Conservation (phyloP, 2,888 invertebrate species). For the Aporophyla lueneburgensis region DNA sequence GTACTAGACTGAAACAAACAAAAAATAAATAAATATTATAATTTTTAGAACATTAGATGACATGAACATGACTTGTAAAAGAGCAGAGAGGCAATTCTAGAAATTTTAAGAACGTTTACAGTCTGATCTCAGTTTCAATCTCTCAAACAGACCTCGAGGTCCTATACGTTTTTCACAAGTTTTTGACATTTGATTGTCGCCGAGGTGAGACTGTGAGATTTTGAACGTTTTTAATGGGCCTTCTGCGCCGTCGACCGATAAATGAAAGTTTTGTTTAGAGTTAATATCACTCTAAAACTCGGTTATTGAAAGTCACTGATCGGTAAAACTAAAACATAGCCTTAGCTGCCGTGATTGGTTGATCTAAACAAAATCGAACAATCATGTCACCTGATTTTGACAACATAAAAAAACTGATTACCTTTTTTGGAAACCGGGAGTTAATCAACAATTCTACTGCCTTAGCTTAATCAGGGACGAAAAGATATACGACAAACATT, state of each 20-base stretch:
- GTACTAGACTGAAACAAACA: too few species aligned
- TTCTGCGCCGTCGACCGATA: neutral
- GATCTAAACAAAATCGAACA: conserved; percentile 5
- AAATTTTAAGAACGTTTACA: too few species aligned
- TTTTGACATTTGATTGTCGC: too few species aligned
- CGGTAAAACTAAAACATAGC: neutral
- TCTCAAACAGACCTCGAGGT: too few species aligned
- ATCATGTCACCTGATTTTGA: neutral
- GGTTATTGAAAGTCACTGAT: neutral
- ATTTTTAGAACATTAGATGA: too few species aligned
- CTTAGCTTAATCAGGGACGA: conserved; percentile 29
- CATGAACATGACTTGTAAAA: too few species aligned
- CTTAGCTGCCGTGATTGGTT: neutral
- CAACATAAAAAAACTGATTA: neutral
- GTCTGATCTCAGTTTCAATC: too few species aligned
- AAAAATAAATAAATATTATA: too few species aligned
- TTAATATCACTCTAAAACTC: neutral
- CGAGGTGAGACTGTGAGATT: too few species aligned
- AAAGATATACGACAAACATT: conserved; percentile 34
- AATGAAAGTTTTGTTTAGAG: conserved; percentile 7
- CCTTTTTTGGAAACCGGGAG: neutral
- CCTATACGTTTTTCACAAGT: too few species aligned
- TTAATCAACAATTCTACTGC: neutral
- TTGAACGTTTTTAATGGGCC: too few species aligned
- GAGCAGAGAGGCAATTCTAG: too few species aligned